Conservation (phyloP, 35 echinoderm and acorn worm species). For the Heliocidaris erythrogramma region DNA sequence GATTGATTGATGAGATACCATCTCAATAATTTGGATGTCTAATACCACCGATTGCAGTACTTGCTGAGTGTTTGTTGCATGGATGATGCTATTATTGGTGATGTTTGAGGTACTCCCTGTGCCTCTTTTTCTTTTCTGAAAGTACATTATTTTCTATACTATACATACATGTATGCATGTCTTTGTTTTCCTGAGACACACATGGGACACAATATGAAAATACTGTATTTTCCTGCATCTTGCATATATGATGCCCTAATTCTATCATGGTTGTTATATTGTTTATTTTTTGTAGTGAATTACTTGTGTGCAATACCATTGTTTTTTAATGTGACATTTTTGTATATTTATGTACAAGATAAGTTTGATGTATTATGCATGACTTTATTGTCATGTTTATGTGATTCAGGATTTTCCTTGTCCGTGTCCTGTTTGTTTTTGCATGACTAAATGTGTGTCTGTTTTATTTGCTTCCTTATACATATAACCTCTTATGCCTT, state of each 20-base stretch:
- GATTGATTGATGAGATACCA: neutral
- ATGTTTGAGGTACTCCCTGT: too few species aligned
- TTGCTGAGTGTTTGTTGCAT: too few species aligned
- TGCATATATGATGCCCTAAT: neutral
- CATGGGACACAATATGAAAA: neutral
- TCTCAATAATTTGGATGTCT: too few species aligned
- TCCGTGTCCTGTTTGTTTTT: neutral
- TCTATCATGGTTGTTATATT: neutral
- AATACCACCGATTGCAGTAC: too few species aligned
- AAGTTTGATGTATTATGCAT: neutral
- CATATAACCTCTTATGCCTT: conserved; percentile 24
- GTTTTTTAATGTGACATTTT: neutral
- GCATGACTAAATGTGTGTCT: conserved; percentile 39
- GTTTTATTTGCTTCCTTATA: conserved; percentile 29
- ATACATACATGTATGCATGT: too few species aligned
- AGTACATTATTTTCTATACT: too few species aligned
- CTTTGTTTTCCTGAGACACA: too few species aligned
- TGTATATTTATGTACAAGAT: neutral
- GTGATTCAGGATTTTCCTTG: neutral
- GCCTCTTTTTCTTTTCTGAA: too few species aligned
- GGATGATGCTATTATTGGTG: too few species aligned
- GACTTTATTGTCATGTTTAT: neutral
- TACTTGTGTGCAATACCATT: neutral
- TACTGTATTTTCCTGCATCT: neutral
- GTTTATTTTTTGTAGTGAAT: neutral